A percentile compares a stretch with the other conserved stretches of the same genome.
These are phyloP conservation scores for Drosophila histrio DNA, from an alignment of 2,888 invertebrate genomes.

Conservation along the genomic window DNA sequence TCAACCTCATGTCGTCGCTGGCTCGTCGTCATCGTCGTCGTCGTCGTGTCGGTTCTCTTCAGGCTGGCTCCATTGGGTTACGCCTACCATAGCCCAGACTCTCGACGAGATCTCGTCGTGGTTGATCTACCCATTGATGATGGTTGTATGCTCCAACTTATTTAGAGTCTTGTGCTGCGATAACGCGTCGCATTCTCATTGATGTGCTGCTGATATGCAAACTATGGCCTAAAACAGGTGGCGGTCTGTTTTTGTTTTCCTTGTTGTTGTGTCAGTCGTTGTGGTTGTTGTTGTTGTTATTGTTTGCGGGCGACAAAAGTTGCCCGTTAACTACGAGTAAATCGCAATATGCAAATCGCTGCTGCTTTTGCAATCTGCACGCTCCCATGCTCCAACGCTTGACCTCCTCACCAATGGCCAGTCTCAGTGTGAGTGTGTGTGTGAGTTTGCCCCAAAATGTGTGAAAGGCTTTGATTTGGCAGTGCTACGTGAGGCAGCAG, in stretches of 20 bases:
- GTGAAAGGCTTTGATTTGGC: conserved; percentile 22
- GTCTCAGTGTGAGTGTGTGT: not conserved
- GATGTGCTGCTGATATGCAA: conserved; percentile 64
- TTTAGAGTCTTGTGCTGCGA: conserved; percentile 23
- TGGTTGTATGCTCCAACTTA: not conserved
- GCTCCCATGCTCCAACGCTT: conserved; percentile 68
- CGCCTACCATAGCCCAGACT: conserved; percentile 42
- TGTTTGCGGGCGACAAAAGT: conserved; percentile 42
- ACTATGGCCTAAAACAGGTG: conserved; percentile 53
- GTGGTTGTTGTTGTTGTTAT: not conserved
- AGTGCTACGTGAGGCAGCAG: conserved; percentile 14
- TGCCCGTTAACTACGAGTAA: conserved; percentile 50
- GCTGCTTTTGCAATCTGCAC: conserved; percentile 64
- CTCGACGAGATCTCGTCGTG: not conserved
- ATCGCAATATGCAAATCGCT: conserved; percentile 69
- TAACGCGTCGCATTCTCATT: conserved; percentile 56
- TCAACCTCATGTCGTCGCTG: conserved; percentile 72
- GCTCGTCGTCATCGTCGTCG: conserved; percentile 76
- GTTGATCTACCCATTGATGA: not conserved
- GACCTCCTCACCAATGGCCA: conserved; percentile 52
- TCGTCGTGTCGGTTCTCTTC: conserved; percentile 47
- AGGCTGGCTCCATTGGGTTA: conserved; percentile 47
- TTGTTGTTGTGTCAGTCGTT: not conserved
- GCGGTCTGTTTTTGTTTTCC: conserved; percentile 12
- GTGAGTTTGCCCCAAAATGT: conserved; percentile 10